Evolutionary conservation across 2,113 vertebrate genomes (phyloP), one percentile per base, ranked within the genome.

Genomic region (Neofelis nebulosa): DNA sequence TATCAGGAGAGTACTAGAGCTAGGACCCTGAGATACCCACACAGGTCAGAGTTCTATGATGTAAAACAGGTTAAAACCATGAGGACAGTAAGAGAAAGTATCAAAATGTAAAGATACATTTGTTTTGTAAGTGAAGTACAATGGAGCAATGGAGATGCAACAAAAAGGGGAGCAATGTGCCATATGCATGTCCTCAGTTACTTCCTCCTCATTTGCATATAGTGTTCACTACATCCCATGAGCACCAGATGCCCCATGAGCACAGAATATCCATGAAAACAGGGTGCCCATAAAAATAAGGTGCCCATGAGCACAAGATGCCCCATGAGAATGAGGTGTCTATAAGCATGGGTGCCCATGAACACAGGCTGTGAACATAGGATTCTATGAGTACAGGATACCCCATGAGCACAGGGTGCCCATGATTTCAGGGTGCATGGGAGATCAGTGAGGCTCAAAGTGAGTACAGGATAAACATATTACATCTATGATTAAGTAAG

Each of bases 221-320:
- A 63, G 4, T 8, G 31, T 55, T 73, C 41, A 71, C 27, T 18
- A 29, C 19, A 7, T 15, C 19, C 21, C 68, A 55, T 31, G 78
- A 69, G 29, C 15, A 80, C 7, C n/a, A 71, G 8, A 48, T 50
- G 6, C 45, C 23, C 78, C 19, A 1, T 31, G 18, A 89, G 5
- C 7, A 23, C 2, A 4, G 0, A 5, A 4, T 55, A 7, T 19
- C 48, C 36, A 9, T 19, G 29, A n/a, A 2, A 9, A 45, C 16
- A 69, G 63, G 4, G 15, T 65, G 12, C 23, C 66, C 15, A 68
- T 68, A 68, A n/a, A 68, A 68, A 68, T 68, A 76, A 27, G 38
- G 13, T 76, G 13, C 18, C 83, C 18, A 11, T 18, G 38, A 48
- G 27, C 38, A 79, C 27, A 57, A 19, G 36, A 8, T 13, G 14